phyloP scores from a whole-genome alignment of 2,113 vertebrate species.

The Ictalurus punctatus region DNA sequence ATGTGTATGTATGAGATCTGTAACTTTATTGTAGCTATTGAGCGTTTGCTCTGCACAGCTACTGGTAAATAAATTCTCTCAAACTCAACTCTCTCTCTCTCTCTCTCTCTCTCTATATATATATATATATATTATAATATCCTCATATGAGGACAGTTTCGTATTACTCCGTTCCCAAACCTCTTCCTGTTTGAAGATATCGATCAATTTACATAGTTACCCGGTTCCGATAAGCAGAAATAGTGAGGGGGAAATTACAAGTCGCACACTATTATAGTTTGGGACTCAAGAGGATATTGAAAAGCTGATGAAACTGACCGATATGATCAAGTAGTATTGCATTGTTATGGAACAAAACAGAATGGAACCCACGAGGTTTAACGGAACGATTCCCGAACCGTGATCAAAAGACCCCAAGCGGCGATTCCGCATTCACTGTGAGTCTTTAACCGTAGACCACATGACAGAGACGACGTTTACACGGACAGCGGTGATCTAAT shows the following conservation, averaged over 20 bases:
- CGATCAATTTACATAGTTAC: constrained; percentile 3
- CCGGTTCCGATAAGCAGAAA: background rate
- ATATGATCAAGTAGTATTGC: background rate
- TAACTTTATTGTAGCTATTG: background rate
- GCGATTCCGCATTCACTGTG: background rate
- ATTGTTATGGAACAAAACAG: background rate
- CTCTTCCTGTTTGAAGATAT: background rate
- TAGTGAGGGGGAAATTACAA: constrained; percentile 1
- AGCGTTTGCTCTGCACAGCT: background rate
- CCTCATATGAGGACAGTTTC: background rate
- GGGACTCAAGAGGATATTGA: constrained; percentile 5
- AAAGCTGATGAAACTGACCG: background rate
- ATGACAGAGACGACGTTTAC: background rate
- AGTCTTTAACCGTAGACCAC: background rate
- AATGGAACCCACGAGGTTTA: background rate
- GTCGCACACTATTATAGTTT: background rate
- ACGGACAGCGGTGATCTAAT: no score
- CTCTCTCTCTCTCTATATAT: no score
- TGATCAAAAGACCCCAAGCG: background rate
- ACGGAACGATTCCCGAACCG: background rate
- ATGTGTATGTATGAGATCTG: background rate
- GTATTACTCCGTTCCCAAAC: background rate
- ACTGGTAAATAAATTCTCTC: background rate
- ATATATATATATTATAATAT: no score
- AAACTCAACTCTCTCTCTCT: background rate